These are phyloP conservation scores for Bombus soroeensis DNA, from an alignment of 1,140 invertebrate genomes.

Conservation along the genomic window DNA sequence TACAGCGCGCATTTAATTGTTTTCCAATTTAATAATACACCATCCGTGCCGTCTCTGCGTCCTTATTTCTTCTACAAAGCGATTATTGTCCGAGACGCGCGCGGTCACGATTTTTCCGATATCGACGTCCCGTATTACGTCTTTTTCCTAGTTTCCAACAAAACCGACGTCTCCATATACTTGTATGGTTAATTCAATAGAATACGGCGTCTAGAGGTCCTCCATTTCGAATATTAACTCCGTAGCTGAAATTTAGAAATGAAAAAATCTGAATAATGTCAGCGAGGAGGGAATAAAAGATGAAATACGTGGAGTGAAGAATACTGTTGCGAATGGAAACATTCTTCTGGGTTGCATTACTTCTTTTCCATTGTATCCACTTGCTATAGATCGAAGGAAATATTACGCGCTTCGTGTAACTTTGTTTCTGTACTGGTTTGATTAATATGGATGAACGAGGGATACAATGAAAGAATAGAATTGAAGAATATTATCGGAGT, in stretches of 20 bases:
- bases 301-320: neutral
- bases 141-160: neutral
- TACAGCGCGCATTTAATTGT: slow-evolving; percentile 31
- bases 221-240: no score
- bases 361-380: neutral
- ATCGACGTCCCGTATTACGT: neutral
- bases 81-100: slow-evolving; percentile 16
- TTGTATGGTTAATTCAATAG: neutral
- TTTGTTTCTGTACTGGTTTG: neutral
- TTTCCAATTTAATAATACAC: slow-evolving; percentile 45
- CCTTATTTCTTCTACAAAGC: slow-evolving; percentile 18
- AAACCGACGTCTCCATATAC: neutral
- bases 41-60: neutral
- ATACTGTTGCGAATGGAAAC: neutral
- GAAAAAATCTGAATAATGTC: neutral
- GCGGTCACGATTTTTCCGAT: slow-evolving; percentile 11
- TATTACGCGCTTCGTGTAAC: neutral
- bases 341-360: neutral
- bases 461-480: neutral
- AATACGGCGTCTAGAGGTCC: no score
- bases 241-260: neutral
- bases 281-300: neutral
- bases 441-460: neutral
- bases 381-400: neutral
- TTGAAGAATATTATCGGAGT: neutral